Base-by-base conservation (phyloP, 2,797 vertebrate species). In the Orientallactaga sibirica region DNA sequence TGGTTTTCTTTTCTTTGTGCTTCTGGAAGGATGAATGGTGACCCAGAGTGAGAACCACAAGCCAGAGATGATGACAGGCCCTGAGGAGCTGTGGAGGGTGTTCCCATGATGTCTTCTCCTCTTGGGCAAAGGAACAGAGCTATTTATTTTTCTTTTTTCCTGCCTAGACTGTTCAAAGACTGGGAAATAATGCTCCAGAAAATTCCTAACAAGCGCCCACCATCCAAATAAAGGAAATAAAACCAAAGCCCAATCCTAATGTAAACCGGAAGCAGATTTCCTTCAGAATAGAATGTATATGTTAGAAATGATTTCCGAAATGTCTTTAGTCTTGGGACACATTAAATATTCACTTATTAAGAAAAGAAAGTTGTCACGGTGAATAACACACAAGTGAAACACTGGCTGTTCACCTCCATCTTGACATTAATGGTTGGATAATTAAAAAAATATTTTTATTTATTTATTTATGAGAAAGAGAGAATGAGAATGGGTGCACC, bases 1-100 rank as follows among this genome's bases (percentile, higher is more conserved):
- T 90, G 22, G 52, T 52, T 84, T 86, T 79, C 29, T 86, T 68
- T 88, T 52, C 66, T 96, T 94, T 88, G 70, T 70, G 93, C 48
- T 91, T 86, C 70, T 90, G 81, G 93, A 83, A 91, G 52, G 64
- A 88, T 80, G 64, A 4, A 8, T 29, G 27, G 24, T 27, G 19
- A 91, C 27, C 76, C n/a, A 93, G 37, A 58, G 64, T 80, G 73
- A 84, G 33, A 58, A 22, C 22, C 25, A 25, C 12, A 66, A 64
- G 64, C 27, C 64, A 83, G 48, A 78, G 29, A 75, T 64, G 10
- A 19, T 27, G 48, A 75, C 16, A 88, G 58, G 3, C 48, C 29
- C 70, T 16, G 66, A 62, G 61, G 61, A 48, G 48, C 0, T 61
- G 58, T 29, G 25, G 33, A 79, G 58, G 70, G 66, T 16, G 3